Evolutionary conservation across 2,888 invertebrate species (phyloP).

Genomic region (Drosophila multiciliata): DNA sequence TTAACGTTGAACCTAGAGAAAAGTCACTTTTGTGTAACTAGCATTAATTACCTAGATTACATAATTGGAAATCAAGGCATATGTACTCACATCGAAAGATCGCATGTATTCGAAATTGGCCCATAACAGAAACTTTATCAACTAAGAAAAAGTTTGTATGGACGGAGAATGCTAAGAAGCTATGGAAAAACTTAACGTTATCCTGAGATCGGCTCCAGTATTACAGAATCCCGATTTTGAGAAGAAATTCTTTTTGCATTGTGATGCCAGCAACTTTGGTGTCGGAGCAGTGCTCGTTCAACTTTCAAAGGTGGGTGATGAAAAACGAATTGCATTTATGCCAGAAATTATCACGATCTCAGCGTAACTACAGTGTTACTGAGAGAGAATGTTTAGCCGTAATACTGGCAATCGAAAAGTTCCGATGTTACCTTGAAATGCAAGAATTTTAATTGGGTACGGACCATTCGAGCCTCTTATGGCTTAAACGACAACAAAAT

Average conservation of each 20-base stretch:
- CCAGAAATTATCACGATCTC: neutral
- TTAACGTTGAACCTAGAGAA: no score
- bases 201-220: neutral
- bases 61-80: no score
- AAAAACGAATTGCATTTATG: no score
- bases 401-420: neutral
- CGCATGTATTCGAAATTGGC: no score
- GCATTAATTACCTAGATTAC: neutral
- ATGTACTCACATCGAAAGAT: no score
- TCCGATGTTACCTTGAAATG: constrained; percentile 6
- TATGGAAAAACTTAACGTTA: neutral
- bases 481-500: constrained; percentile 1
- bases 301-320: no score
- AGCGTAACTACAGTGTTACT: neutral
- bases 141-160: constrained; percentile 6
- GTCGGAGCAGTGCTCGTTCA: neutral
- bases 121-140: neutral
- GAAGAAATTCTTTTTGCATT: neutral
- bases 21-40: constrained; percentile 3
- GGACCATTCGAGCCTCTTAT: neutral
- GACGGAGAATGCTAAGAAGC: neutral
- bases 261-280: constrained; percentile 11
- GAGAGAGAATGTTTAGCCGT: neutral
- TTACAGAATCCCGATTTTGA: neutral
- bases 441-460: constrained; percentile 28